Conservation (phyloP, 2,888 invertebrate genomes). For the Nasonia oneida region DNA sequence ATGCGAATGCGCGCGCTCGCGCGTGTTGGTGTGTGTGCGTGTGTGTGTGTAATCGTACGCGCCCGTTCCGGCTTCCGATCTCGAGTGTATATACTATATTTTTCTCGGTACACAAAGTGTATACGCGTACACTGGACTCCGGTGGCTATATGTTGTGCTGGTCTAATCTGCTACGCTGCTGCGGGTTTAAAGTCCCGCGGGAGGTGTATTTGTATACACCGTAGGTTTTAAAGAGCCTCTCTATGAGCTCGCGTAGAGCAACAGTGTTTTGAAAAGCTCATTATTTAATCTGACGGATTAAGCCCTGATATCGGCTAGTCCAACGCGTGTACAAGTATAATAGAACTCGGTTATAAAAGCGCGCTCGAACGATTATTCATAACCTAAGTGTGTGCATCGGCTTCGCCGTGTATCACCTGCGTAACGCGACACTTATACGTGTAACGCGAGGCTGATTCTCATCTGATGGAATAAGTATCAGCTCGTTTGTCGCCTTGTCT, state of each 20-base stretch:
- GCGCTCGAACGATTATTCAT: constrained; percentile 41
- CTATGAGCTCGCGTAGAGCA: no score
- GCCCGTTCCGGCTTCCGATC: not conserved
- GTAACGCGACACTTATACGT: constrained; percentile 12
- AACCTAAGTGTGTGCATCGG: constrained; percentile 42
- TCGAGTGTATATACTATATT: not conserved
- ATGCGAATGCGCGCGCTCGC: not conserved
- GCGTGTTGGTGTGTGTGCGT: not conserved
- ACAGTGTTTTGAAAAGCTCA: not conserved
- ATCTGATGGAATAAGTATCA: not conserved
- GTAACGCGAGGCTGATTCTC: constrained; percentile 14
- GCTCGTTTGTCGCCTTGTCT: constrained; percentile 14
- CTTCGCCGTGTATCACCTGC: constrained; percentile 7
- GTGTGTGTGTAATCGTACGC: not conserved
- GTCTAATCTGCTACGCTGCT: no score
- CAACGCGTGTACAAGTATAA: not conserved
- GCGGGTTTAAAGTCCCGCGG: no score
- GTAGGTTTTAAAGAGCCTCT: no score
- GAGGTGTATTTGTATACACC: no score
- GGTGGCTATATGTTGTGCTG: not conserved
- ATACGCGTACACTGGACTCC: no score
- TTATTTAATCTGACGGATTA: not conserved
- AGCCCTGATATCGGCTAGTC: not conserved
- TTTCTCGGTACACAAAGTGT: not conserved
- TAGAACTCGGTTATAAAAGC: not conserved